phyloP scores from a whole-genome alignment of 2,888 invertebrate species.

The Diarsia rubi region DNA sequence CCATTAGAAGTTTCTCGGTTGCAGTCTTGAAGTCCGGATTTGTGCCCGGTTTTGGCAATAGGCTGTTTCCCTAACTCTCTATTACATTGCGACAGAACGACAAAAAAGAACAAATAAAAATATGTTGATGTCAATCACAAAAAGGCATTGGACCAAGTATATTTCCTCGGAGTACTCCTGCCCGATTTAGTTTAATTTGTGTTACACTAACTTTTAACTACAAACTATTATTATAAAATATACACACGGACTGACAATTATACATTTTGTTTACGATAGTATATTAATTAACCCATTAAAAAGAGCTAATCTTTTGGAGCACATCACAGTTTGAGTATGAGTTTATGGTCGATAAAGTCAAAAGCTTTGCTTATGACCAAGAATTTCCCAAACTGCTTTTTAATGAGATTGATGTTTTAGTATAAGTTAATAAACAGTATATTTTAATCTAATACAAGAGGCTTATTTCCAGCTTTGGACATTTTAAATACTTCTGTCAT shows the following conservation, averaged over 20 bases:
- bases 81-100: too few relatives aligned
- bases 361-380: neutral
- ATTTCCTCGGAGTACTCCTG: neutral
- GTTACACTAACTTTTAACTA: too few relatives aligned
- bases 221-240: too few relatives aligned
- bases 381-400: neutral
- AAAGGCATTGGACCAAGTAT: neutral
- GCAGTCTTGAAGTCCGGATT: too few relatives aligned
- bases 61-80: too few relatives aligned
- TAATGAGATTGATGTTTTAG: neutral
- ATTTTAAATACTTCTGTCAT: neutral
- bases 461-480: neutral
- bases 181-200: neutral
- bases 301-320: neutral
- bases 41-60: too few relatives aligned
- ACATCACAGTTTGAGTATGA: neutral
- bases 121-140: neutral
- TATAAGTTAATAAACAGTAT: neutral
- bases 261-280: neutral
- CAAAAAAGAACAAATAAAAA: too few relatives aligned
- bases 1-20: too few relatives aligned
- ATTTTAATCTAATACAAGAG: too few relatives aligned
- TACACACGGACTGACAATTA: neutral
- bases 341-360: neutral
- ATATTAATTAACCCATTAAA: neutral